These are phyloP conservation scores for Sycophila texana DNA, from an alignment of 2,888 invertebrate species.

Conservation along the genomic window DNA sequence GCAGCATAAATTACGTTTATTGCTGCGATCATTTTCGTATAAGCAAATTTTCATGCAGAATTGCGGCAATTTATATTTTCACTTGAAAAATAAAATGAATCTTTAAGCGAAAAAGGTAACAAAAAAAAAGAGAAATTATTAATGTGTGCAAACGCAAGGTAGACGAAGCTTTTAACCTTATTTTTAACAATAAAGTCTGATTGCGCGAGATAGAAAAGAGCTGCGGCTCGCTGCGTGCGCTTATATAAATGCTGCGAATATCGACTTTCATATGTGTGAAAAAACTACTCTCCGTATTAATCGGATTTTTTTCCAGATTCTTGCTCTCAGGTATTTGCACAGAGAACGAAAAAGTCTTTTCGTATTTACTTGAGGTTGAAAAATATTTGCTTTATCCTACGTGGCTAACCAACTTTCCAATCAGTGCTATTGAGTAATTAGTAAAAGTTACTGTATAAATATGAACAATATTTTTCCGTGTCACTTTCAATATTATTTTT, in stretches of 20 bases:
- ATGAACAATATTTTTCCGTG: no score
- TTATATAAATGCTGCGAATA: slow-evolving; percentile 45
- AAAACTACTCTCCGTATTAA: slow-evolving; percentile 34
- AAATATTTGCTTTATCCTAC: no score
- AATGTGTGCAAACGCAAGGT: slow-evolving; percentile 23
- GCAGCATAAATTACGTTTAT: no score
- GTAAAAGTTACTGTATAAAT: no score
- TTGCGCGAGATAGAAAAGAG: slow-evolving; percentile 42
- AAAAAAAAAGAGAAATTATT: slow-evolving; percentile 1
- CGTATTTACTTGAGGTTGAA: no score
- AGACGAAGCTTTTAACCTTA: slow-evolving; percentile 27
- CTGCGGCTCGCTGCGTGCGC: slow-evolving; percentile 47
- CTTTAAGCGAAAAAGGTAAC: slow-evolving; percentile 11
- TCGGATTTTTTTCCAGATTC: slow-evolving; percentile 14
- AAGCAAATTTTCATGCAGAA: neutral
- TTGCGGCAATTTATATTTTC: slow-evolving; percentile 12
- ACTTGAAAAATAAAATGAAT: slow-evolving; percentile 24
- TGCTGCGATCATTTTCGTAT: no score
- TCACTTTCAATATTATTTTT: no score
- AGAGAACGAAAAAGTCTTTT: slow-evolving; percentile 11
- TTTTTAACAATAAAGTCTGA: slow-evolving; percentile 21
- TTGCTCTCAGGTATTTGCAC: slow-evolving; percentile 11
- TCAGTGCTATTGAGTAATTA: no score
- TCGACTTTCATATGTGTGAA: slow-evolving; percentile 16
- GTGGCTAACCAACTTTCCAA: no score